Conservation (phyloP, 2,888 invertebrate genomes). For the Drosophila dives region DNA sequence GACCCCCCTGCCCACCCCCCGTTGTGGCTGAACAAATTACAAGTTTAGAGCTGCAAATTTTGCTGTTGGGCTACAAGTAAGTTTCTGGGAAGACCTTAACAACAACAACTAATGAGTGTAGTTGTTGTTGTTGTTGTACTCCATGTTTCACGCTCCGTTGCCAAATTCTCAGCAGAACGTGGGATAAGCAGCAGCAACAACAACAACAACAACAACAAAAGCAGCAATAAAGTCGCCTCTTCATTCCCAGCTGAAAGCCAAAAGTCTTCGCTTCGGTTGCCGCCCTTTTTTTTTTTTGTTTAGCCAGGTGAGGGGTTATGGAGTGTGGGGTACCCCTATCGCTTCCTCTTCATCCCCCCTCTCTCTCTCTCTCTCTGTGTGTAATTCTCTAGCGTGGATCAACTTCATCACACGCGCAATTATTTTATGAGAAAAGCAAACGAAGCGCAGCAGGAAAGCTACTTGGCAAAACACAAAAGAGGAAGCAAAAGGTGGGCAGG, state of each 20-base stretch:
- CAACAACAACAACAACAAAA: slow-evolving; percentile 26
- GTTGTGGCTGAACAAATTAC: slow-evolving; percentile 37
- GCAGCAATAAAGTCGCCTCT: slow-evolving; percentile 42
- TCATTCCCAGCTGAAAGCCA: slow-evolving; percentile 69
- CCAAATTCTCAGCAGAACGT: slow-evolving; percentile 76
- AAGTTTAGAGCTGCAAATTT: slow-evolving; percentile 37
- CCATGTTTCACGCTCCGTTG: slow-evolving; percentile 79
- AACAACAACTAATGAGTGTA: slow-evolving; percentile 20
- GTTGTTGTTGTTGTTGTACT: slow-evolving; percentile 40
- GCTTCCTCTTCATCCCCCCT: neutral
- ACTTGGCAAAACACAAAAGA: slow-evolving; percentile 34
- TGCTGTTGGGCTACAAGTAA: slow-evolving; percentile 50
- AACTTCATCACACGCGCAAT: slow-evolving; percentile 76
- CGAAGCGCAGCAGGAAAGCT: slow-evolving; percentile 64
- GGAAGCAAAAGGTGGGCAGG: slow-evolving; percentile 7
- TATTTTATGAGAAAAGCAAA: slow-evolving; percentile 75
- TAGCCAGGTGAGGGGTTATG: slow-evolving; percentile 7
- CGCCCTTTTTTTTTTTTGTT: slow-evolving; percentile 18
- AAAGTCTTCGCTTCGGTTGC: slow-evolving; percentile 51
- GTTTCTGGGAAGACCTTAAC: slow-evolving; percentile 49
- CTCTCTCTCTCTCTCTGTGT: slow-evolving; percentile 2
- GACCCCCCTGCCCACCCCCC: neutral
- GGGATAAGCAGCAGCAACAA: slow-evolving; percentile 37
- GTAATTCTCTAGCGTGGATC: slow-evolving; percentile 37
- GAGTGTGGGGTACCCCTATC: neutral